Base-by-base conservation (phyloP, 2,113 vertebrate species). In the Rhegmatorhina hoffmannsi region DNA sequence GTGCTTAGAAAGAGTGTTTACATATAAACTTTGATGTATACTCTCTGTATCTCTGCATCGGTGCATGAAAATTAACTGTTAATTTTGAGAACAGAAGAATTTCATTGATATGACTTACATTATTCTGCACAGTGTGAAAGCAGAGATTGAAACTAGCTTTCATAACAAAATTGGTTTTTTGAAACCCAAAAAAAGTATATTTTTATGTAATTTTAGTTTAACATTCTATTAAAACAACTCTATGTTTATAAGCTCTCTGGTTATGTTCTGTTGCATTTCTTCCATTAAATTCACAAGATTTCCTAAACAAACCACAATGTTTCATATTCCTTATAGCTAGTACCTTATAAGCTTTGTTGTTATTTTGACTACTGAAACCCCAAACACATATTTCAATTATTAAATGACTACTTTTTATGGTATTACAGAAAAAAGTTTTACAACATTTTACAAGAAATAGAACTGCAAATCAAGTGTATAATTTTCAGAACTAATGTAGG, bases 11-110 rank as follows among this genome's bases (percentile, higher is more conserved):
- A 58, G 4, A 40, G 26, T 86, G 52, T 87, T 95, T 95, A 82
- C 75, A 44, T 53, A 84, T 93, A 92, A 93, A 95, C 58, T 94
- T 95, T 89, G 82, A 81, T 94, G 47, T 46, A 86, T 68, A 21
- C 9, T 87, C 86, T 34, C 76, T 90, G 15, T 95, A 94, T 94
- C 91, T 96, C 83, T 55, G 56, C 66, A 85, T 92, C 78, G 63
- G 59, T 43, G 59, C 33, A 47, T 40, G 34, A 74, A 97, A 96
- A 95, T 90, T 91, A 95, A 90, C 70, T 89, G 70, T 58, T 93
- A 75, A 94, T 73, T 91, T 93, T 91, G 50, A 93, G 69, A 96
- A 74, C 21, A 72, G 36, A 62, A 82, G 68, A 68, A 84, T 92
- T 96, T 80, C 87, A 90, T 77, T 93, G 77, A 89, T 68, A 52